phyloP scores from a whole-genome alignment of 2,797 vertebrate species.

The Protonibea diacanthus region DNA sequence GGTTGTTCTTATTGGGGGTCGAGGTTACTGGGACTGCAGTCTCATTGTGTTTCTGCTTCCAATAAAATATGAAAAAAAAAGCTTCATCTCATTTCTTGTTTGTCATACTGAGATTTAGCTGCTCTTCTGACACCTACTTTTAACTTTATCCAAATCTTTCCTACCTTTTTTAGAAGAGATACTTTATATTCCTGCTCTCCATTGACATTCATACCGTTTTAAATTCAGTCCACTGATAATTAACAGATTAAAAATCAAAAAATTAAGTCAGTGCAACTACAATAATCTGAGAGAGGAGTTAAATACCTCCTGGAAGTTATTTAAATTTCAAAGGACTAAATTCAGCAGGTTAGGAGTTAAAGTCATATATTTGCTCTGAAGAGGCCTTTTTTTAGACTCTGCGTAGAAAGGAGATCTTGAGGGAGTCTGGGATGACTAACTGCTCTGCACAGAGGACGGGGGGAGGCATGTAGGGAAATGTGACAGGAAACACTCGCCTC shows the following conservation, averaged over 20 bases:
- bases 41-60: conserved; percentile 87
- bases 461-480: conserved; percentile 79
- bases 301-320: not conserved
- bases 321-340: conserved; percentile 18
- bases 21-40: conserved; percentile 77
- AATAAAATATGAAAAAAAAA: conserved; percentile 82
- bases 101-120: not conserved
- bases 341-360: not conserved
- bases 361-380: conserved; percentile 6
- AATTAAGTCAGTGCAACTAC: not conserved
- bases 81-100: not conserved
- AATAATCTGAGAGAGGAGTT: not conserved
- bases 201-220: not conserved
- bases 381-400: conserved; percentile 62
- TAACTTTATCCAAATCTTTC: not conserved
- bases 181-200: not conserved
- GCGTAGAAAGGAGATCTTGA: conserved; percentile 85
- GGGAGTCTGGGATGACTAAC: conserved; percentile 83
- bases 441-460: conserved; percentile 68
- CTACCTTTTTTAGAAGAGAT: not conserved
- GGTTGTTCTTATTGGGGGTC: conserved; percentile 84
- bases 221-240: conserved; percentile 4
- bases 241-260: conserved; percentile 1
- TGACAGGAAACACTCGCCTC: conserved; percentile 85
- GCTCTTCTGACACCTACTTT: too few species aligned